These are phyloP conservation scores for Philereme transversata DNA, from an alignment of 2,888 invertebrate species.

Conservation along the genomic window DNA sequence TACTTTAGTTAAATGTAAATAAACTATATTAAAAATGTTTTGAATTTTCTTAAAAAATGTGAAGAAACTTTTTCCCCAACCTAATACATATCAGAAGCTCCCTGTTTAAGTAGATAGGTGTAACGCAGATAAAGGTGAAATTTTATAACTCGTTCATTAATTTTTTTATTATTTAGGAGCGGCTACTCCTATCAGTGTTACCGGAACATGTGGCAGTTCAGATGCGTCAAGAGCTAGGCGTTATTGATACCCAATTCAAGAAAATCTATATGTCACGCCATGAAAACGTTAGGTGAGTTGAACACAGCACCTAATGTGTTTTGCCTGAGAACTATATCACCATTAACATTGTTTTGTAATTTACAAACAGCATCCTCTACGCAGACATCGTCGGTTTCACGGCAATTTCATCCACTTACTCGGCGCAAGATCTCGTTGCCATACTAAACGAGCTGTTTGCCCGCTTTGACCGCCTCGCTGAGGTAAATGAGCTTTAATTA, in stretches of 20 bases:
- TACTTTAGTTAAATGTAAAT: no score
- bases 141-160: background rate
- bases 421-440: constrained; percentile 97
- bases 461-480: constrained; percentile 95
- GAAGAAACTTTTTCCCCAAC: no score
- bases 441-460: constrained; percentile 98
- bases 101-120: no score
- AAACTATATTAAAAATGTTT: no score
- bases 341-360: constrained; percentile 10
- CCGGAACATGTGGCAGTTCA: constrained; percentile 98
- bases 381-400: constrained; percentile 99
- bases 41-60: no score
- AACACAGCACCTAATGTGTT: background rate
- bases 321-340: constrained; percentile 1
- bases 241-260: constrained; percentile 96
- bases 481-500: constrained; percentile 76
- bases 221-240: constrained; percentile 97
- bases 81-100: no score
- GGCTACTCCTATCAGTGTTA: constrained; percentile 94
- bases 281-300: constrained; percentile 94
- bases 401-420: constrained; percentile 96
- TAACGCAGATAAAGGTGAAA: no score
- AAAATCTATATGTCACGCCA: constrained; percentile 99
- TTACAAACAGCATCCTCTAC: constrained; percentile 91
- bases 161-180: constrained; percentile 87